Evolutionary conservation across 2,888 invertebrate species (phyloP), one percentile per base, ranked within the genome.

Genomic region (Odontocerum albicorne): DNA sequence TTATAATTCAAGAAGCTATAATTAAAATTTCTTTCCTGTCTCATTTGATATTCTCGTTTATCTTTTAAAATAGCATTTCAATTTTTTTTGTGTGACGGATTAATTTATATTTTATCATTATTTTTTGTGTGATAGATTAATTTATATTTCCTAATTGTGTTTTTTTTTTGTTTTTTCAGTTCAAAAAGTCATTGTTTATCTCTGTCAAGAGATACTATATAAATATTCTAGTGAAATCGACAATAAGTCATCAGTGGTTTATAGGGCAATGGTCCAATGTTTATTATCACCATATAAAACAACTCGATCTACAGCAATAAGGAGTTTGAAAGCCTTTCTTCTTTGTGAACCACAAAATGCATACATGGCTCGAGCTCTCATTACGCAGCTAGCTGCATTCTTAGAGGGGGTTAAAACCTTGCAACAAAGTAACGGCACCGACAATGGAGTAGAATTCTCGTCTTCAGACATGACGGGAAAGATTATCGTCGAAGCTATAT

Each of bases 141-240:
- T n/a, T n/a, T n/a, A n/a, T n/a, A n/a, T n/a, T n/a, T n/a, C n/a
- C n/a, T n/a, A n/a, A n/a, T n/a, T n/a, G n/a, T n/a, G n/a, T n/a
- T n/a, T n/a, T 7, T 47, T 45, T 44, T 44, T 31, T 36, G 32
- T 40, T 16, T 73, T 73, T 75, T 72, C 72, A 78, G 77, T 81
- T 74, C 71, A 72, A 67, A 70, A 79, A 73, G 84, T 86, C 71
- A 81, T 92, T 62, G 85, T 88, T 73, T 75, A 85, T 64, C 77
- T 93, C 64, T 86, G 88, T 66, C 86, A 88, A 69, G 80, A 80
- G 59, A 75, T 93, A 33, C 72, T 92, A 42, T 77, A 84, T 56
- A 83, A 87, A 62, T 88, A 90, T 74, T 77, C 78, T 8, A 80
- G 80, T 63, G 84, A 84, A 68, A 72, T 90, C 61, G 83, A 81